Conservation (phyloP, 2,888 invertebrate species). For the Psylliodes chrysocephalus region DNA sequence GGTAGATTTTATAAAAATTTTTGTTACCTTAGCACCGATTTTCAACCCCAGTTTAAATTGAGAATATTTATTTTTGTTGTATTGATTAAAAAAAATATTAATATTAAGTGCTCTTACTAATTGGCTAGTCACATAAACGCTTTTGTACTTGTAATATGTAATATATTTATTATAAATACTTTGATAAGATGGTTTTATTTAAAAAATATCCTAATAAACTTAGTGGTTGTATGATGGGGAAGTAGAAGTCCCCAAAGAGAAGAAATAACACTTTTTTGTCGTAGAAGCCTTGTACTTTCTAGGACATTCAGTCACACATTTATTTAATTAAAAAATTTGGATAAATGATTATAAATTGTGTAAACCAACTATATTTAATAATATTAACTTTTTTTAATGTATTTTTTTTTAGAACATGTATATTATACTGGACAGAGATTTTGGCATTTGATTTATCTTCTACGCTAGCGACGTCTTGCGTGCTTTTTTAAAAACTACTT, state of each 20-base stretch:
- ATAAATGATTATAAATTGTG: too few relatives aligned
- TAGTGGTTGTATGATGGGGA: too few relatives aligned
- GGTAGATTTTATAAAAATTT: too few relatives aligned
- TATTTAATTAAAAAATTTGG: too few relatives aligned
- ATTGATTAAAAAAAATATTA: not conserved
- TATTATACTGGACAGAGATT: not conserved
- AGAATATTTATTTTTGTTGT: not conserved
- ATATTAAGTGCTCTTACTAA: constrained; percentile 44
- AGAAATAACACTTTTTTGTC: too few relatives aligned
- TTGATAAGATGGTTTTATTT: not conserved
- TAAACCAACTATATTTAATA: too few relatives aligned
- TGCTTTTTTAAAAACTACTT: constrained; percentile 22
- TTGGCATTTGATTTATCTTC: not conserved
- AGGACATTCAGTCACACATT: too few relatives aligned
- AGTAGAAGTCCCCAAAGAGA: too few relatives aligned
- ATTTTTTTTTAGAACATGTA: too few relatives aligned
- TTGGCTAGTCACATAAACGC: constrained; percentile 45
- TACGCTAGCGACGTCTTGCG: constrained; percentile 33
- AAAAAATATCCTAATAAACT: too few relatives aligned
- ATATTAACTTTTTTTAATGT: too few relatives aligned
- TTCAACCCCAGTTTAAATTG: not conserved
- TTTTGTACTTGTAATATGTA: constrained; percentile 32
- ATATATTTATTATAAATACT: constrained; percentile 22
- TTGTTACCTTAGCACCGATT: not conserved
- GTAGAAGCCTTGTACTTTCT: too few relatives aligned